Evolutionary conservation across 2,888 invertebrate species (phyloP).

Genomic region (Ditula angustiorana): DNA sequence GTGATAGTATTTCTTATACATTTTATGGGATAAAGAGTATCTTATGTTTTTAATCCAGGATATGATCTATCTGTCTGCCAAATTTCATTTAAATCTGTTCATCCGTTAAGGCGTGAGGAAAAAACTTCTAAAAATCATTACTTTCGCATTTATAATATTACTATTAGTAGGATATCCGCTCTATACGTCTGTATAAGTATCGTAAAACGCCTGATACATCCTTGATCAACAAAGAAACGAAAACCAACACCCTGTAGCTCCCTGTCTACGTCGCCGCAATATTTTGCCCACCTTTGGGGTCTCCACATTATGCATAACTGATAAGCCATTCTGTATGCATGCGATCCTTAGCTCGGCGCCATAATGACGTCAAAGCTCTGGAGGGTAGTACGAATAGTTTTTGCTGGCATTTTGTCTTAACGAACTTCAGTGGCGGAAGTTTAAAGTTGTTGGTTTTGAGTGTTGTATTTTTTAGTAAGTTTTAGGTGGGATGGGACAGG

Average conservation of each 20-base stretch:
- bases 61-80: no score
- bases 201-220: no score
- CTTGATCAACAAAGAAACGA: constrained; percentile 37
- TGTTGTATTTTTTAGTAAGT: neutral
- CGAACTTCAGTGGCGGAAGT: constrained; percentile 17
- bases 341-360: constrained; percentile 77
- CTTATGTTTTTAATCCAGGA: no score
- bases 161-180: no score
- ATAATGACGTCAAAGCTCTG: constrained; percentile 72
- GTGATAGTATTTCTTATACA: no score
- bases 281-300: constrained; percentile 84
- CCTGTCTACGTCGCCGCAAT: constrained; percentile 66
- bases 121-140: no score
- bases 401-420: constrained; percentile 51
- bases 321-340: constrained; percentile 86
- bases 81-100: no score
- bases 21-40: no score
- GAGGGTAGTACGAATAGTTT: constrained; percentile 61
- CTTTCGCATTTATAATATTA: no score
- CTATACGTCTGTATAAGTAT: no score
- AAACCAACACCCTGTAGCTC: constrained; percentile 51
- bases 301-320: constrained; percentile 85
- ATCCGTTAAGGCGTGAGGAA: no score
- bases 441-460: neutral
- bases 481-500: no score